Evolutionary conservation across 2,888 invertebrate genomes (phyloP), one percentile per base, ranked within the genome.

Genomic region (Cataglyphis altisquamis): DNA sequence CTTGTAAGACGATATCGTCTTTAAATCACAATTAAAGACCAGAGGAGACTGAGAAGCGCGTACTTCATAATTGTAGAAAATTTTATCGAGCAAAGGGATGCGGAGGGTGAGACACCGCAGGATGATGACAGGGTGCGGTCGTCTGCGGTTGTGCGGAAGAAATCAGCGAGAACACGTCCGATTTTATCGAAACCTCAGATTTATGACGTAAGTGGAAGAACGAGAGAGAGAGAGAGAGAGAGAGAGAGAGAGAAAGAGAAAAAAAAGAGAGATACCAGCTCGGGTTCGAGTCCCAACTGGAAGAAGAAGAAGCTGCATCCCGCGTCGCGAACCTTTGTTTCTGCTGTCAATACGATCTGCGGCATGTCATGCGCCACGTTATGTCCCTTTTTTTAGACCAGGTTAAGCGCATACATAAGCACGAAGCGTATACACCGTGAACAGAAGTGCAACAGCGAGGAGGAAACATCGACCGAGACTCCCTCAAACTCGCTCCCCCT

Each of bases 171-270:
- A 67, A 81, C 83, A 83, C 63, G 78, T 80, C 80, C 78, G 91
- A 91, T 90, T 91, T 89, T 89, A 91, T 91, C 89, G 91, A 89
- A 89, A 88, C 84, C 84, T 70, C 68, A 84, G 91, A 92, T 92
- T 92, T 92, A 92, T 91, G 90, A 87, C 70, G 86, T 66, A 63
- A 70, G 70, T 32, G 73, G 84, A 67, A 84, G 60, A 85, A 72
- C 41, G 84, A 68, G 85, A 72, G 48, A 55, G 45, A 52, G 12
- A 45, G 15, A 6, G 36, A 6, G 36, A 36, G 29, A 29, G 29
- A 29, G 29, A 2, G 2, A 29, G 2, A 29, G 29, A 29, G 29
- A 29, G 29, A 2, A 0, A 29, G 2, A 29, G 25, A 29, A 29
- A 52, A 12, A 45, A 52, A 10, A 41, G 12, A 4, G 32, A 6